phyloP scores from a whole-genome alignment of 2,888 invertebrate species.

The Nephrotoma flavescens region DNA sequence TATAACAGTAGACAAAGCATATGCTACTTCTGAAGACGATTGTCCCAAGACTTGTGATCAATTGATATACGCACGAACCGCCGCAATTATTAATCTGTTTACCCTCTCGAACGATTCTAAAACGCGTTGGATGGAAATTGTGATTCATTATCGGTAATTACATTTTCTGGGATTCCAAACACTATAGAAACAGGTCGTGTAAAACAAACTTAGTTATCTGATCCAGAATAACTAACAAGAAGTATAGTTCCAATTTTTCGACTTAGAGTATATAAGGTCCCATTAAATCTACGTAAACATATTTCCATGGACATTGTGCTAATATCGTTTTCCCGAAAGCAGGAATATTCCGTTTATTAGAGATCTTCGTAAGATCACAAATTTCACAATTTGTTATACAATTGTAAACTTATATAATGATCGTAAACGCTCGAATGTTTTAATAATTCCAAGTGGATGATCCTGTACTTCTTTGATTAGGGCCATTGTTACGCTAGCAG shows the following conservation, averaged over 20 bases:
- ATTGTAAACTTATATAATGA: neutral
- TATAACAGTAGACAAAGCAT: too few species aligned
- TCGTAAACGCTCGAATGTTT: neutral
- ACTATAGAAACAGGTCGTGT: neutral
- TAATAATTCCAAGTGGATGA: neutral
- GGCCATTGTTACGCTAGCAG: neutral
- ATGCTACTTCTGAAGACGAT: too few species aligned
- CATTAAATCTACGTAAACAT: neutral
- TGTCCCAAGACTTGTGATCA: too few species aligned
- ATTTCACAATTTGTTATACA: neutral
- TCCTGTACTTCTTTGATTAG: too few species aligned
- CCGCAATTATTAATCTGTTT: neutral
- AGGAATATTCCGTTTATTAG: too few species aligned
- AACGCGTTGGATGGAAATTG: neutral
- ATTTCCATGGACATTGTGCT: neutral
- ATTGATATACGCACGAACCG: too few species aligned
- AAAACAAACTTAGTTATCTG: neutral
- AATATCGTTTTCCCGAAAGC: neutral
- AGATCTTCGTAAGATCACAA: neutral
- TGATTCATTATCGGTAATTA: neutral
- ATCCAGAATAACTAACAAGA: neutral
- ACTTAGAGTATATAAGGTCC: neutral
- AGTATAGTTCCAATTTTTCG: neutral
- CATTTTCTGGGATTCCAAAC: neutral
- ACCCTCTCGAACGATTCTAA: neutral